Conservation (phyloP, 2,888 invertebrate genomes). For the Heliothis peltigera region DNA sequence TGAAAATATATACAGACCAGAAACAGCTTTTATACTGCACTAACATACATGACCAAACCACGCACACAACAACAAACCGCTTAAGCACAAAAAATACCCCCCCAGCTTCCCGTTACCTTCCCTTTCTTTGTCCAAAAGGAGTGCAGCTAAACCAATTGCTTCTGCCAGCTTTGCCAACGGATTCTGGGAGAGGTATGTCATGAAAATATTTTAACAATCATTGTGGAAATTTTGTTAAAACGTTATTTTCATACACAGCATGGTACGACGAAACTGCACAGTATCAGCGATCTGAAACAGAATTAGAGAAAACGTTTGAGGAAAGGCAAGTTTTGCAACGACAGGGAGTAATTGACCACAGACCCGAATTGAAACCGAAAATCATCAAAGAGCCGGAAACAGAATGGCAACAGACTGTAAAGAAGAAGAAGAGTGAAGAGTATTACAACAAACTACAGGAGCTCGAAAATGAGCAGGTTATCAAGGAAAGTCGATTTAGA, state of each 20-base stretch:
- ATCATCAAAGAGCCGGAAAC: slow-evolving; percentile 93
- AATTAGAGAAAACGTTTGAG: slow-evolving; percentile 96
- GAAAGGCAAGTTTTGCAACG: slow-evolving; percentile 94
- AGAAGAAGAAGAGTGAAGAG: slow-evolving; percentile 94
- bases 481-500: slow-evolving; percentile 94
- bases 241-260: slow-evolving; percentile 85
- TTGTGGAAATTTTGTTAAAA: slow-evolving; percentile 26
- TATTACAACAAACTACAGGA: slow-evolving; percentile 95
- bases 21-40: slow-evolving; percentile 66
- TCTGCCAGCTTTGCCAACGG: slow-evolving; percentile 86
- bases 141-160: slow-evolving; percentile 85
- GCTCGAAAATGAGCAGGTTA: slow-evolving; percentile 95
- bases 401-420: slow-evolving; percentile 96
- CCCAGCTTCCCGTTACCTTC: slow-evolving; percentile 70
- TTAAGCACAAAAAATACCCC: slow-evolving; percentile 78
- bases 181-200: slow-evolving; percentile 84
- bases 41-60: slow-evolving; percentile 78
- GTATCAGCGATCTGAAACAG: slow-evolving; percentile 96
- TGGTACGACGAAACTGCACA: slow-evolving; percentile 98
- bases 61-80: slow-evolving; percentile 83
- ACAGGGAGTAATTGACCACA: slow-evolving; percentile 91
- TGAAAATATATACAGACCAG: slow-evolving; percentile 37
- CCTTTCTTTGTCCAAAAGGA: slow-evolving; percentile 72
- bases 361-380: slow-evolving; percentile 92
- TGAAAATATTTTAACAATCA: slow-evolving; percentile 38